Percentiles rank a stretch among this genome's conserved stretches.
phyloP scores from a whole-genome alignment of 2,113 vertebrate genomes.

The Sprattus sprattus region DNA sequence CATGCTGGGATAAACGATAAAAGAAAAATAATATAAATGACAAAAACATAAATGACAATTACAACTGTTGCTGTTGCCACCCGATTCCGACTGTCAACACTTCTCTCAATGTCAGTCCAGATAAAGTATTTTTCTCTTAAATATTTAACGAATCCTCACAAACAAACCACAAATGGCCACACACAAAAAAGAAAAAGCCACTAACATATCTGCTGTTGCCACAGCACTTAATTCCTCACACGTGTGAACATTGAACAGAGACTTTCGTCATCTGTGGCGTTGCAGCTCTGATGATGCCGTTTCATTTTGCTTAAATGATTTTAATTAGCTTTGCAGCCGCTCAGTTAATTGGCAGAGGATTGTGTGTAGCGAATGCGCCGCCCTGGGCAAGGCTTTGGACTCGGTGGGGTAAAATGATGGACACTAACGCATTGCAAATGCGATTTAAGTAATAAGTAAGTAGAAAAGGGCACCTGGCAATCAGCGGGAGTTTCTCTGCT shows the following conservation, averaged over 20 bases:
- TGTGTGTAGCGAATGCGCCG: conserved; percentile 38
- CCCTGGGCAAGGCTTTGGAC: conserved; percentile 56
- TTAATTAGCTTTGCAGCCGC: conserved; percentile 63
- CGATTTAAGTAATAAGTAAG: conserved; percentile 51
- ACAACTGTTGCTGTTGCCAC: too few relatives aligned
- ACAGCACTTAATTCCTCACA: background rate
- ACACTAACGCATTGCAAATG: conserved; percentile 61
- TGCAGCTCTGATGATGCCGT: conserved; percentile 56
- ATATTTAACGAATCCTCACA: background rate
- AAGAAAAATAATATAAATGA: too few relatives aligned
- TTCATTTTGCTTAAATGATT: conserved; percentile 67
- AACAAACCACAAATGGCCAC: background rate
- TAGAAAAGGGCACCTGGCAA: conserved; percentile 54
- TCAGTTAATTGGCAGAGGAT: conserved; percentile 62
- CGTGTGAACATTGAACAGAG: background rate
- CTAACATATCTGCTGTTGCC: background rate
- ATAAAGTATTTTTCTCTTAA: background rate
- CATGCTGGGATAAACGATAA: too few relatives aligned
- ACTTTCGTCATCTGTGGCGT: conserved; percentile 53
- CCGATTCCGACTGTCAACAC: too few relatives aligned
- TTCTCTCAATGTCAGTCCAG: background rate
- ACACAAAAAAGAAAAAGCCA: background rate
- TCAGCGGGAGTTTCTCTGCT: conserved; percentile 21
- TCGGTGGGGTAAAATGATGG: conserved; percentile 48
- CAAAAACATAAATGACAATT: too few relatives aligned